Evolutionary conservation across 2,113 vertebrate genomes (phyloP).

Genomic region (Xenopus borealis): DNA sequence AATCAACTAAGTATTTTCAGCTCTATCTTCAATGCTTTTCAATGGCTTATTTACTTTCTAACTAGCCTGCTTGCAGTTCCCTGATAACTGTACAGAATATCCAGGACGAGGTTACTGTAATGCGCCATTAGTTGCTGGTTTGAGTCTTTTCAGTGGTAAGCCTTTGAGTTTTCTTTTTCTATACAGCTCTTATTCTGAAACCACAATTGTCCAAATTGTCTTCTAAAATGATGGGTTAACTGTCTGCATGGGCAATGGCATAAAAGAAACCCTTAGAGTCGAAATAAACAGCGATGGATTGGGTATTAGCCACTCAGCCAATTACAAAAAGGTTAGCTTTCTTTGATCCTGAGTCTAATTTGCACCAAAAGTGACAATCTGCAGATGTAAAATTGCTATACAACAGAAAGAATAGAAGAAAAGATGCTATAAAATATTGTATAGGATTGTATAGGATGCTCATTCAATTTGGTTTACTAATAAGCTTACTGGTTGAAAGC

Average conservation of each 20-base stretch:
- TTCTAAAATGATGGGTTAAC: constrained; percentile 43
- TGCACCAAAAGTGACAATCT: constrained; percentile 39
- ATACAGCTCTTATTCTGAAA: constrained; percentile 45
- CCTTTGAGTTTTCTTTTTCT: constrained; percentile 46
- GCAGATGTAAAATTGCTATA: constrained; percentile 41
- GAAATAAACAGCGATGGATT: constrained; percentile 49
- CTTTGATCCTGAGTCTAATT: constrained; percentile 41
- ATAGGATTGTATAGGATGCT: constrained; percentile 40
- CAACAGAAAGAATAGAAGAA: constrained; percentile 36
- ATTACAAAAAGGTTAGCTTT: constrained; percentile 31
- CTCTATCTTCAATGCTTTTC: constrained; percentile 47
- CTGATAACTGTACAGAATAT: constrained; percentile 47
- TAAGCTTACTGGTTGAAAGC: constrained; percentile 40
- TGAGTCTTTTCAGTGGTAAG: constrained; percentile 46
- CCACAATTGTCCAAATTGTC: constrained; percentile 45
- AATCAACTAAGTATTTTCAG: constrained; percentile 48
- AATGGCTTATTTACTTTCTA: constrained; percentile 48
- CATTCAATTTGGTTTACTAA: constrained; percentile 35
- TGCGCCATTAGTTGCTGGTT: constrained; percentile 47
- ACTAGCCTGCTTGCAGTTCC: constrained; percentile 45
- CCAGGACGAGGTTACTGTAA: constrained; percentile 46
- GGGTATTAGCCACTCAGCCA: constrained; percentile 49
- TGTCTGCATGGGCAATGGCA: constrained; percentile 29
- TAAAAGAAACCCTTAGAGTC: constrained; percentile 45
- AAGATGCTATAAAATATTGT: constrained; percentile 43